Evolutionary conservation across 2,888 invertebrate species (phyloP).

Genomic region (Saturnia japonica): DNA sequence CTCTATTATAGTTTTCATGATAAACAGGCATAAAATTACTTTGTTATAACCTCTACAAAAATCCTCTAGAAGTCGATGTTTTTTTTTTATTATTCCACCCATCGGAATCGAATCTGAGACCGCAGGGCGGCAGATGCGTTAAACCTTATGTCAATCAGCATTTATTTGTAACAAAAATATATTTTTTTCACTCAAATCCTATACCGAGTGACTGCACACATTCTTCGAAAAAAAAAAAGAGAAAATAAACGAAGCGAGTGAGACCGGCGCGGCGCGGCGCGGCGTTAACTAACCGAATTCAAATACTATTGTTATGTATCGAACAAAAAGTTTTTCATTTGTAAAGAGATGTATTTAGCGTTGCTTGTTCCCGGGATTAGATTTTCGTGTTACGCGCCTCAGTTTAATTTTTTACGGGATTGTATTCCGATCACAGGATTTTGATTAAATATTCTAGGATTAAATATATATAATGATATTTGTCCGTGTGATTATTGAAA

Average conservation of each 20-base stretch:
- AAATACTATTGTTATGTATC: slow-evolving; percentile 36
- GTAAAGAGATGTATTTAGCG: neutral
- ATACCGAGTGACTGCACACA: slow-evolving; percentile 19
- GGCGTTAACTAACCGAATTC: slow-evolving; percentile 39
- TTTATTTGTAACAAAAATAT: slow-evolving; percentile 6
- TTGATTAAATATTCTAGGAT: too few species aligned
- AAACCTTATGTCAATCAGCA: slow-evolving; percentile 15
- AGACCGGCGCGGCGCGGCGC: slow-evolving; percentile 30
- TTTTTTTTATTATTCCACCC: neutral
- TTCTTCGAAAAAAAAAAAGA: slow-evolving; percentile 27
- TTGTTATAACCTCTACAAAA: too few species aligned
- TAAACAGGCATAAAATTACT: too few species aligned
- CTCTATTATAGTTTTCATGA: too few species aligned
- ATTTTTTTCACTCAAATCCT: neutral
- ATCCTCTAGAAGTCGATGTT: neutral
- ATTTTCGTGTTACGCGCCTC: too few species aligned
- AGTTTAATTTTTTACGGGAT: too few species aligned
- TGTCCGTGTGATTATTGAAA: too few species aligned
- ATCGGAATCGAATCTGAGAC: slow-evolving; percentile 9
- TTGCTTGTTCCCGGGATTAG: neutral
- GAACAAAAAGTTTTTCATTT: slow-evolving; percentile 30
- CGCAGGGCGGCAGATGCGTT: neutral
- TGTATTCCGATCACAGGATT: too few species aligned
- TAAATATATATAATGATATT: too few species aligned
- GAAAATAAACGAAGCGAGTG: slow-evolving; percentile 23